These are phyloP conservation scores for Sinocyclocheilus maitianheensis DNA, from an alignment of 2,113 vertebrate genomes.

Conservation along the genomic window DNA sequence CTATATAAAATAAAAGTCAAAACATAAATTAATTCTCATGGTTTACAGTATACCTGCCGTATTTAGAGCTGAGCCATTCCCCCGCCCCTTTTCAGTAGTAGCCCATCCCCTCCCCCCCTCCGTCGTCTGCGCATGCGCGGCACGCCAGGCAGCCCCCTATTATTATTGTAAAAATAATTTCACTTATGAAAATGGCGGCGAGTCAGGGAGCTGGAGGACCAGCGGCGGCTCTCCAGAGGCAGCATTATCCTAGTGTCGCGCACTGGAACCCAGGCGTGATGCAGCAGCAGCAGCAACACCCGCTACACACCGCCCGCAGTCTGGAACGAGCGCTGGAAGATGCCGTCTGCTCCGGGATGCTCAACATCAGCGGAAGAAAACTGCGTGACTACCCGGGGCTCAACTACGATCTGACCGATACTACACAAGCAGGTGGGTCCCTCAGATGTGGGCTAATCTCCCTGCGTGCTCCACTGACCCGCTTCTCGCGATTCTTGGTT, in stretches of 20 bases:
- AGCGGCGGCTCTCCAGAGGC: conserved; percentile 72
- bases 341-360: conserved; percentile 87
- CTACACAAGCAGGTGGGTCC: conserved; percentile 90
- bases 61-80: background rate
- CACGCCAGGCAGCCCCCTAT: conserved; percentile 71
- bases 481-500: background rate
- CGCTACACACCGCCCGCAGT: conserved; percentile 84
- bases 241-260: conserved; percentile 80
- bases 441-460: conserved; percentile 25
- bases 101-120: conserved; percentile 66
- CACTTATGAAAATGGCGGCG: conserved; percentile 87
- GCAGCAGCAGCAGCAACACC: conserved; percentile 80
- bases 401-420: conserved; percentile 92
- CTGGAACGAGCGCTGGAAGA: conserved; percentile 93
- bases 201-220: conserved; percentile 82
- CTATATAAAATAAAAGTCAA: background rate
- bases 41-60: background rate
- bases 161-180: conserved; percentile 78
- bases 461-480: conserved; percentile 32
- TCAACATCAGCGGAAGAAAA: conserved; percentile 94
- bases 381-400: conserved; percentile 90
- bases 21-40: background rate
- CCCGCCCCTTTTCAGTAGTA: conserved; percentile 46
- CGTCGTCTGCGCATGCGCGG: conserved; percentile 75
- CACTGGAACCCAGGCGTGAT: conserved; percentile 82